A percentile compares a stretch with the other conserved stretches of the same genome.
Conservation (phyloP, 2,797 vertebrate species). For the Falco concolor region DNA sequence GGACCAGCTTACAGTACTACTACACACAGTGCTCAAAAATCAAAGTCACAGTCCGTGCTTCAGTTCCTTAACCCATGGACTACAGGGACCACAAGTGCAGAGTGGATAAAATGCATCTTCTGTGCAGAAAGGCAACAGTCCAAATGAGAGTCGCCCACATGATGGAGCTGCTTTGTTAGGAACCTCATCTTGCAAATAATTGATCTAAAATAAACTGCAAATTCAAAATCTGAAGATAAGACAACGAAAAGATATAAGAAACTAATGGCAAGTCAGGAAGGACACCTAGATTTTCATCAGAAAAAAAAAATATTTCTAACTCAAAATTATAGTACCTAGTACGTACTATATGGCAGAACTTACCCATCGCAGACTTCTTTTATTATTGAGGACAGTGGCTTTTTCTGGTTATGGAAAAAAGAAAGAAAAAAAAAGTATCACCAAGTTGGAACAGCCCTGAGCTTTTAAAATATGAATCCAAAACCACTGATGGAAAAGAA, state of each 20-base stretch:
- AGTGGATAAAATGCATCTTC: not conserved
- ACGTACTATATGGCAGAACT: conserved; percentile 59
- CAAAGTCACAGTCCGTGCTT: not conserved
- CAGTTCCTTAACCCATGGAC: not conserved
- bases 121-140: not conserved
- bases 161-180: not conserved
- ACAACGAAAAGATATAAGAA: not conserved
- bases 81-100: not conserved
- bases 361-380: conserved; percentile 99
- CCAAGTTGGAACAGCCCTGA: not conserved
- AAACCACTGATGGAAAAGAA: not conserved
- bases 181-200: not conserved
- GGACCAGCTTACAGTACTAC: not conserved
- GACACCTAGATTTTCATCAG: not conserved
- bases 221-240: not conserved
- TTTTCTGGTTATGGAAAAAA: conserved; percentile 84
- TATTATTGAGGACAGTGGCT: conserved; percentile 94
- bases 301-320: not conserved
- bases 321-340: not conserved
- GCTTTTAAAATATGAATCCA: not conserved
- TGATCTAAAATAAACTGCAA: not conserved
- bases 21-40: not conserved
- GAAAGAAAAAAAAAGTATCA: not conserved
- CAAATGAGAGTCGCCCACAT: not conserved
- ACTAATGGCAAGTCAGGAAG: not conserved